Evolutionary conservation across 2,113 vertebrate species (phyloP).

Genomic region (Pterocles gutturalis): DNA sequence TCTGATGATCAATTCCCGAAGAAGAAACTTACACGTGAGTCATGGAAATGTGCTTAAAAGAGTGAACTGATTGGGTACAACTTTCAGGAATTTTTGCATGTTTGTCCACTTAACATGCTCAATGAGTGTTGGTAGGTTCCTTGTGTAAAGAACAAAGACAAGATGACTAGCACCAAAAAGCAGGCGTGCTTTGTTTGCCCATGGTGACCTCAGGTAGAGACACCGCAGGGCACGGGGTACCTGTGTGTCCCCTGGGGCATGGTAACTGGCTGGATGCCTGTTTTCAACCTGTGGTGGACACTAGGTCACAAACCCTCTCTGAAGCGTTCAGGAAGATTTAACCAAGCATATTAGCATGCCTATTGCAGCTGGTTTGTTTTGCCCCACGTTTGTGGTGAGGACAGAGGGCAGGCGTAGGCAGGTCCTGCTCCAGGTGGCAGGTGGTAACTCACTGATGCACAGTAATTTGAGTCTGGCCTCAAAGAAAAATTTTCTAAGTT

Average conservation of each 20-base stretch:
- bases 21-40: not conserved
- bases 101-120: not conserved
- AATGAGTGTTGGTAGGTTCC: not conserved
- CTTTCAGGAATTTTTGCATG: not conserved
- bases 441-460: not conserved
- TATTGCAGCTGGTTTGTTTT: not conserved
- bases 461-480: not conserved
- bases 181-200: not conserved
- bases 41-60: not conserved
- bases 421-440: not conserved
- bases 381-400: not conserved
- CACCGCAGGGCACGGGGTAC: not conserved
- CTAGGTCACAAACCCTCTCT: not conserved
- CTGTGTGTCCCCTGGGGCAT: not conserved
- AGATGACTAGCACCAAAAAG: not conserved
- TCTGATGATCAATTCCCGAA: not conserved
- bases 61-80: not conserved
- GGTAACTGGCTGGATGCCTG: not conserved
- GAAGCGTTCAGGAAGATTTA: not conserved
- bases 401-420: accelerated
- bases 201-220: not conserved
- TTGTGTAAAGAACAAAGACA: not conserved
- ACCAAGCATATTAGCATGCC: not conserved
- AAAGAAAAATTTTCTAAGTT: not conserved
- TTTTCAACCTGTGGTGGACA: not conserved